These are phyloP conservation scores for Yponomeuta sedellus DNA, from an alignment of 2,888 invertebrate species.

Conservation along the genomic window DNA sequence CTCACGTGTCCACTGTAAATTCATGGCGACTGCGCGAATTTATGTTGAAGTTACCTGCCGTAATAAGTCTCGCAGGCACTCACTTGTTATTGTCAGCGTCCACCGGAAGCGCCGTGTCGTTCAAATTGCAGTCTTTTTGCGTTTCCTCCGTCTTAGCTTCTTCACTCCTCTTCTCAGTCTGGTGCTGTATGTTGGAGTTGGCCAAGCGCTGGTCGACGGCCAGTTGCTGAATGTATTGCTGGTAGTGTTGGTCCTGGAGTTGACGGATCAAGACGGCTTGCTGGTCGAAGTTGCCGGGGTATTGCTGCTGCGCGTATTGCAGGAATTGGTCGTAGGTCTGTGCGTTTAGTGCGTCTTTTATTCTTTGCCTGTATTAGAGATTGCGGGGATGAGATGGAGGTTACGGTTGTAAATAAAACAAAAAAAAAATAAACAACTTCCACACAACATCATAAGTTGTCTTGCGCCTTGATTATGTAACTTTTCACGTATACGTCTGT, in stretches of 20 bases:
- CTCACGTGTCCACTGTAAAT: too few relatives aligned
- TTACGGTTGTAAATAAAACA: too few relatives aligned
- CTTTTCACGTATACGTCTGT: too few relatives aligned
- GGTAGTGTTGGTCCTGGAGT: constrained; percentile 98
- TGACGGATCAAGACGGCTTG: constrained; percentile 96
- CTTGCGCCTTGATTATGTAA: too few relatives aligned
- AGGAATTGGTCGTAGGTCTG: constrained; percentile 92
- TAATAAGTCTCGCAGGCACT: constrained; percentile 26
- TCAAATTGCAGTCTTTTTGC: constrained; percentile 49
- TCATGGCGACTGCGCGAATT: too few relatives aligned
- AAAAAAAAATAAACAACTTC: too few relatives aligned
- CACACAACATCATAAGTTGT: not conserved
- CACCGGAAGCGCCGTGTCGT: constrained; percentile 38
- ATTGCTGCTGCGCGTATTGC: constrained; percentile 96
- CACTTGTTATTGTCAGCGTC: constrained; percentile 46
- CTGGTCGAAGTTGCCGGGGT: constrained; percentile 89
- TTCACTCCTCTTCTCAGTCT: constrained; percentile 17
- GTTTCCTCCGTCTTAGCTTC: constrained; percentile 27
- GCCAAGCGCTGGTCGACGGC: constrained; percentile 59
- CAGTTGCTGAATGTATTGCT: constrained; percentile 98
- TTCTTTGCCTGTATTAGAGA: constrained; percentile 79
- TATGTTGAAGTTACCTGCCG: too few relatives aligned
- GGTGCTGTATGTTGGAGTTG: constrained; percentile 38
- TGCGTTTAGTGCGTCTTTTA: constrained; percentile 97
- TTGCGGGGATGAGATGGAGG: too few relatives aligned